A percentile compares a stretch with the other conserved stretches of the same genome.
These are phyloP conservation scores for Anagrus nilaparvatae DNA, from an alignment of 1,140 invertebrate species.

Conservation along the genomic window DNA sequence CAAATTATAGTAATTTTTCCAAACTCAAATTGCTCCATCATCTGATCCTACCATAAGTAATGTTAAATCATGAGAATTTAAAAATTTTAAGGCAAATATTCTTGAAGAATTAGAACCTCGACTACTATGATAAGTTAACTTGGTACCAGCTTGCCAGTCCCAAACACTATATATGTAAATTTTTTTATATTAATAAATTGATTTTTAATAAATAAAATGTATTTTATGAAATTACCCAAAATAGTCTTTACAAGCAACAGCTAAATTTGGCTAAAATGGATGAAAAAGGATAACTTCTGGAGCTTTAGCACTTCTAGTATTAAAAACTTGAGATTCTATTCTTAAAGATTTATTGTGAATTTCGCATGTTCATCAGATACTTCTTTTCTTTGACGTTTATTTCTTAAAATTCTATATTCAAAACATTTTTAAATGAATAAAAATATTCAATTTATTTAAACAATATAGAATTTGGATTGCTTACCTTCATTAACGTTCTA, in stretches of 20 bases:
- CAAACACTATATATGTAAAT: slow-evolving; percentile 47
- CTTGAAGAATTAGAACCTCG: slow-evolving; percentile 42
- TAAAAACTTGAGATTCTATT: slow-evolving; percentile 75
- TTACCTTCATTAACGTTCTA: slow-evolving; percentile 58
- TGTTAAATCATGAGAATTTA: slow-evolving; percentile 79
- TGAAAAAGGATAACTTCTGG: slow-evolving; percentile 75
- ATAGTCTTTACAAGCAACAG: slow-evolving; percentile 74
- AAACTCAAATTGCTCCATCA: slow-evolving; percentile 69
- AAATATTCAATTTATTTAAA: background rate
- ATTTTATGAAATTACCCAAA: slow-evolving; percentile 51
- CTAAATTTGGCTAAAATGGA: slow-evolving; percentile 81
- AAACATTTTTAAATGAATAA: background rate
- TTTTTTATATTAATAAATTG: background rate
- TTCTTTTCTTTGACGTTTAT: slow-evolving; percentile 49
- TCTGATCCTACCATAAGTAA: slow-evolving; percentile 64
- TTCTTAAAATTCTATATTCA: slow-evolving; percentile 47
- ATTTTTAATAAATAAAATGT: background rate
- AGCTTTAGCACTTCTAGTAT: slow-evolving; percentile 63
- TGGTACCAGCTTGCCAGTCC: slow-evolving; percentile 59
- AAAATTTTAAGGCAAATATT: slow-evolving; percentile 73
- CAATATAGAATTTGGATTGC: slow-evolving; percentile 11
- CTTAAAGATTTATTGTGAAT: slow-evolving; percentile 41
- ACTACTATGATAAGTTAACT: slow-evolving; percentile 46
- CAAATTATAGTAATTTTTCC: slow-evolving; percentile 40
- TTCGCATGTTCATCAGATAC: slow-evolving; percentile 54